phyloP scores from a whole-genome alignment of 2,113 vertebrate species.

The Montifringilla adamsi region DNA sequence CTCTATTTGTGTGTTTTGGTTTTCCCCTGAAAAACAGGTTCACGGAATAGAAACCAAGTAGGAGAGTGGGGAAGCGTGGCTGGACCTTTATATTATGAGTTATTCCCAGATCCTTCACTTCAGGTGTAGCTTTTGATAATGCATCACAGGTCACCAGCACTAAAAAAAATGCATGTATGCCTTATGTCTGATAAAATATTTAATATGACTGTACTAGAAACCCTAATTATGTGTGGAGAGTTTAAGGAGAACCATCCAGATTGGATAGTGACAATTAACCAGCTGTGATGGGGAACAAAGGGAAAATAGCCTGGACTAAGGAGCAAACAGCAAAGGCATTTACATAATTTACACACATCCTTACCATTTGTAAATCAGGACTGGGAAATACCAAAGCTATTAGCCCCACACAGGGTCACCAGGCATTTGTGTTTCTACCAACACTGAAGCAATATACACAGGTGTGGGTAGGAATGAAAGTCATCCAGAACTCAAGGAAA shows the following conservation, averaged over 20 bases:
- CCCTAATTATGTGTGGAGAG: neutral
- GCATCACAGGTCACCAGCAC: neutral
- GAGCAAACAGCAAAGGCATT: slow-evolving; percentile 1
- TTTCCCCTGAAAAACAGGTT: neutral
- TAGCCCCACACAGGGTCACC: neutral
- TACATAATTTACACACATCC: neutral
- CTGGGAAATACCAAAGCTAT: neutral
- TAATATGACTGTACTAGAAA: neutral
- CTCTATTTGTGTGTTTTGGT: neutral
- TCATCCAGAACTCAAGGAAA: neutral
- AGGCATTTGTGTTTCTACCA: neutral
- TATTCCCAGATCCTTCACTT: neutral
- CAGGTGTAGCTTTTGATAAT: neutral
- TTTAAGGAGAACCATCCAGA: neutral
- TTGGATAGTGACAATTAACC: slow-evolving; percentile 31
- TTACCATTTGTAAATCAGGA: slow-evolving; percentile 3
- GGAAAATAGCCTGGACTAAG: neutral
- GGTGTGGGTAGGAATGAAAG: neutral
- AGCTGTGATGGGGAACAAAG: slow-evolving; percentile 34
- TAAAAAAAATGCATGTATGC: neutral
- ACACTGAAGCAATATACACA: neutral
- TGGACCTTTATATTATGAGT: neutral
- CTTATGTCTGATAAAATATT: neutral
- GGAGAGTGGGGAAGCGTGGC: neutral
- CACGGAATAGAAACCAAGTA: neutral